phyloP scores from a whole-genome alignment of 2,888 invertebrate species.

The Lasiommata megera region DNA sequence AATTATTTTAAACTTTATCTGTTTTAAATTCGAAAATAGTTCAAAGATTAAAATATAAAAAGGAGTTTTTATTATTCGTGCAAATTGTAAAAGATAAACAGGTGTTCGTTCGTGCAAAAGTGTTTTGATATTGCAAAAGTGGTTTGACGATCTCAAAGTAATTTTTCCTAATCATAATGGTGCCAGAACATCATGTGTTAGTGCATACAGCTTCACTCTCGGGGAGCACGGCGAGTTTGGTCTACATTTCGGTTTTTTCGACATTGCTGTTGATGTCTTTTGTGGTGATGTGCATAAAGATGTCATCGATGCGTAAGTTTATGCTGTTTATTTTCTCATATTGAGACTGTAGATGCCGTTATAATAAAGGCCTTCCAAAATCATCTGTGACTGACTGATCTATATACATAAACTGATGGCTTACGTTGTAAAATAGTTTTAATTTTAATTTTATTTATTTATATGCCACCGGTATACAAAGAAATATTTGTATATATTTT shows the following conservation, averaged over 20 bases:
- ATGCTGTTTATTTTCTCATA: too few species aligned
- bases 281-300: constrained; percentile 54
- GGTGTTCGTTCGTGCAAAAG: constrained; percentile 4
- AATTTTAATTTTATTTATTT: too few species aligned
- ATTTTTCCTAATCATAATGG: background rate
- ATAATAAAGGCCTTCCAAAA: background rate
- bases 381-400: too few species aligned
- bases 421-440: too few species aligned
- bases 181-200: background rate
- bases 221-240: constrained; percentile 27
- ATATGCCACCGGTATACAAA: too few species aligned
- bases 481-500: too few species aligned
- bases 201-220: background rate
- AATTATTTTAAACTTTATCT: constrained; percentile 20
- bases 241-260: constrained; percentile 39
- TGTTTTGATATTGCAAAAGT: background rate
- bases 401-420: too few species aligned
- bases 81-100: background rate
- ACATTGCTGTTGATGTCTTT: constrained; percentile 53
- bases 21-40: constrained; percentile 25
- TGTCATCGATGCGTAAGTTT: constrained; percentile 46
- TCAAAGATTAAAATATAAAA: constrained; percentile 5
- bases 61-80: background rate
- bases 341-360: background rate
- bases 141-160: background rate